phyloP scores from a whole-genome alignment of 92 coral and sea anemone genomes.

The Parazoanthus atlanticus region DNA sequence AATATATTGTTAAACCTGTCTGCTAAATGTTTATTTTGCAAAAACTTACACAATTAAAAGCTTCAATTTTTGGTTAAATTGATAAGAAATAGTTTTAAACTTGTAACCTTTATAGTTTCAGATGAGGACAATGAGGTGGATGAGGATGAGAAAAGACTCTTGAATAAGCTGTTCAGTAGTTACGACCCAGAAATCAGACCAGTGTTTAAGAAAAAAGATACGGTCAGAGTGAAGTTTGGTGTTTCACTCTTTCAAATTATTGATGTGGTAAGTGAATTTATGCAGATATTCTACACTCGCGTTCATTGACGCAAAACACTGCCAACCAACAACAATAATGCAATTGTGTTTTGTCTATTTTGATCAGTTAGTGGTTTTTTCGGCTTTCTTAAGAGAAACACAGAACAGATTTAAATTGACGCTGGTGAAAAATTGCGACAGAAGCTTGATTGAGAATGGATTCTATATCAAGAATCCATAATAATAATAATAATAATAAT shows the following conservation, averaged over 20 bases:
- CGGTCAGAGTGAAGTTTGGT: constrained; percentile 62
- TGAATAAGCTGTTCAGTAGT: constrained; percentile 39
- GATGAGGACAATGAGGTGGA: constrained; percentile 21
- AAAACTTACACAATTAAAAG: background rate
- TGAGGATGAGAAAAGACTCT: constrained; percentile 40
- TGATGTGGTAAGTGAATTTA: constrained; percentile 58
- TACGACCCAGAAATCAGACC: constrained; percentile 69
- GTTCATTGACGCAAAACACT: background rate
- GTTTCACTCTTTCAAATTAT: constrained; percentile 72
- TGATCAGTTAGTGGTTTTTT: background rate
- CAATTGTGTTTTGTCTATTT: background rate
- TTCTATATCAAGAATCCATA: background rate
- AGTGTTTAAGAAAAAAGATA: constrained; percentile 61
- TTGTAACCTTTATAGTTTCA: background rate
- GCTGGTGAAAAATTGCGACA: no score
- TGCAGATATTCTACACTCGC: background rate
- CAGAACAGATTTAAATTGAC: background rate
- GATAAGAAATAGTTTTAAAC: background rate
- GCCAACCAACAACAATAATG: no score
- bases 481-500: no score
- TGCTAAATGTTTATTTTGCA: no score
- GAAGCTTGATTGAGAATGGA: background rate
- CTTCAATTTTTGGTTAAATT: background rate
- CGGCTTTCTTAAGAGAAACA: background rate
- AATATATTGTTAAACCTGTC: background rate